phyloP scores from a whole-genome alignment of 2,797 vertebrate species.

The Rhynchonycteris naso region DNA sequence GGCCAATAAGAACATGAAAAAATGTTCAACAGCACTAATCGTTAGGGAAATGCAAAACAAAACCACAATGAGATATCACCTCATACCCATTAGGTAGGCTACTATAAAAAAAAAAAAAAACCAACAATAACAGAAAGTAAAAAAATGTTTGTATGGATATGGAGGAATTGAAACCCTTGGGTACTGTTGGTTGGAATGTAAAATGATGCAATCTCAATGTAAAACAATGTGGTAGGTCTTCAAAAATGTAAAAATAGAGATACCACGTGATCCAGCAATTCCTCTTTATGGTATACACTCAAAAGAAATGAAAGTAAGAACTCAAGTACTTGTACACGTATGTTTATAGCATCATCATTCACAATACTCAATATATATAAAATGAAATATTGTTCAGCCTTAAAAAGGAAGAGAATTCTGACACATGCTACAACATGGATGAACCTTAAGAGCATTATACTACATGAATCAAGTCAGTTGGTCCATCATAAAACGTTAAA shows the following conservation, averaged over 20 bases:
- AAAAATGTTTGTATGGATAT: neutral
- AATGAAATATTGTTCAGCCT: neutral
- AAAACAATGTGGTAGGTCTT: neutral
- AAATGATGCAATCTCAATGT: neutral
- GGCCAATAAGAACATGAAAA: neutral
- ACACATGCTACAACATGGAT: neutral
- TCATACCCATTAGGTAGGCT: neutral
- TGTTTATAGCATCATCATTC: neutral
- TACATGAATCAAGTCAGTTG: neutral
- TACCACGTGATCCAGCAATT: neutral
- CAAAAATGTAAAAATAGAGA: neutral
- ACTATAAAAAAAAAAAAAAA: neutral
- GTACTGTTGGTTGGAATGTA: neutral
- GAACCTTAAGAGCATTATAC: neutral
- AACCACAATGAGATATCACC: neutral
- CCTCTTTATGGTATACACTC: neutral
- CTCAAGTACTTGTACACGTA: neutral
- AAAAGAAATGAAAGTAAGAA: neutral
- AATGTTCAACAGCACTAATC: neutral
- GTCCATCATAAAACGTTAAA: constrained; percentile 1
- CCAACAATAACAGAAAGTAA: neutral
- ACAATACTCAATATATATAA: neutral
- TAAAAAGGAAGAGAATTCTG: neutral
- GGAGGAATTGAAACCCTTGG: neutral
- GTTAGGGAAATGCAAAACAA: constrained; percentile 17